These are phyloP conservation scores for Melopsittacus undulatus DNA, from an alignment of 2,797 vertebrate genomes.

Conservation along the genomic window DNA sequence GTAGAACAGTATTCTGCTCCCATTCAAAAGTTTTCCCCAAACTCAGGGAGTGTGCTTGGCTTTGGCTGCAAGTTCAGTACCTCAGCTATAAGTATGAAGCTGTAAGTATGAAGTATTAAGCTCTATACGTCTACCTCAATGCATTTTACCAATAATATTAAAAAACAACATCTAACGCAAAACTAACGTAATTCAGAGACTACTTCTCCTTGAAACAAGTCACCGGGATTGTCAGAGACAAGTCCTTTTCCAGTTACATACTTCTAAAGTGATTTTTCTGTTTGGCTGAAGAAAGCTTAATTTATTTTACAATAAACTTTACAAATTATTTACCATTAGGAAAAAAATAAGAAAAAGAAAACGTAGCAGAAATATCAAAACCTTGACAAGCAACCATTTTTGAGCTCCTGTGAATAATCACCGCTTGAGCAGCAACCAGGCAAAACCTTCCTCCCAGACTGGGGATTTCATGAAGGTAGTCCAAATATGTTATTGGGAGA, in stretches of 20 bases:
- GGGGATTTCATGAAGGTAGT: constrained; percentile 7
- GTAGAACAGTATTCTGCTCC: background rate
- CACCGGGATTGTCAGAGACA: background rate
- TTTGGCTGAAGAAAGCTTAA: background rate
- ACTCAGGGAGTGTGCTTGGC: background rate
- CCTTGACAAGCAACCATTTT: background rate
- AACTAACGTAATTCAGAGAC: background rate
- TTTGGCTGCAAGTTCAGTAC: background rate
- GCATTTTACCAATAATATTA: background rate
- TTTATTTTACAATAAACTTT: background rate
- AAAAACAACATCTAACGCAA: background rate
- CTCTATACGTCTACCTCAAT: background rate
- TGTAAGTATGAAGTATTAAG: background rate
- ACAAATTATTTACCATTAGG: background rate
- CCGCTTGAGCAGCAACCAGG: background rate
- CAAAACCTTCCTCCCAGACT: background rate
- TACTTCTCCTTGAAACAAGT: background rate
- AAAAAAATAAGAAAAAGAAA: background rate
- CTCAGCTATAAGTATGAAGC: background rate
- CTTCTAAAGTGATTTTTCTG: background rate
- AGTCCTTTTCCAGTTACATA: background rate
- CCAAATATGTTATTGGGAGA: constrained; percentile 12
- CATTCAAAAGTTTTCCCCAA: background rate
- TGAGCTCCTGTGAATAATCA: background rate
- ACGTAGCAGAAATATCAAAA: background rate